Evolutionary conservation across 2,888 invertebrate species (phyloP).

Genomic region (Tetropium fuscum): DNA sequence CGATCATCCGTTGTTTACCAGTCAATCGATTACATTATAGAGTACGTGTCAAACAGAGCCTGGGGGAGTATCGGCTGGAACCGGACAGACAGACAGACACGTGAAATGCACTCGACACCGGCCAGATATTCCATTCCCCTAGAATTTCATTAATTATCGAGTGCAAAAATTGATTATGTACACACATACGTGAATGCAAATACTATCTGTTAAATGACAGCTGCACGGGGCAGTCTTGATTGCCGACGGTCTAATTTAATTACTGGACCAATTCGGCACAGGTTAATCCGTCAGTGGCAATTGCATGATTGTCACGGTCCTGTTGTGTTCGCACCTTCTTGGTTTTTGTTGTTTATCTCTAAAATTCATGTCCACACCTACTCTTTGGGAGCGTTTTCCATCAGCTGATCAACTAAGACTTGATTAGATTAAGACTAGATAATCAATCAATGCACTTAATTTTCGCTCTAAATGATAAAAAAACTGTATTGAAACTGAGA

Average conservation of each 20-base stretch:
- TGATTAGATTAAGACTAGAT: too few relatives aligned
- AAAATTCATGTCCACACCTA: too few relatives aligned
- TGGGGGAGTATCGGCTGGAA: constrained; percentile 12
- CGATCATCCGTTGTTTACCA: constrained; percentile 34
- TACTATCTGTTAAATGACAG: constrained; percentile 33
- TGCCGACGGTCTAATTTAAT: background rate
- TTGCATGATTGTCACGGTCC: too few relatives aligned
- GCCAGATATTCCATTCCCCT: constrained; percentile 14
- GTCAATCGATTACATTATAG: constrained; percentile 36
- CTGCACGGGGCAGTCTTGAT: constrained; percentile 32
- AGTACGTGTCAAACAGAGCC: constrained; percentile 38
- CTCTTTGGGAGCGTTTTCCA: too few relatives aligned
- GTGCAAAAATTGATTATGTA: constrained; percentile 38
- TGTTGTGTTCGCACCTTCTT: too few relatives aligned
- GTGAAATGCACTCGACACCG: constrained; percentile 21
- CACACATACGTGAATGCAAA: constrained; percentile 32
- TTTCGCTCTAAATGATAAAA: too few relatives aligned
- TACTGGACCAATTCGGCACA: background rate
- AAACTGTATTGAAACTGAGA: too few relatives aligned
- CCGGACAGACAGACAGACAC: constrained; percentile 4
- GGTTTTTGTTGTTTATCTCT: too few relatives aligned
- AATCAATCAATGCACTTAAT: too few relatives aligned
- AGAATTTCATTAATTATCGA: constrained; percentile 38
- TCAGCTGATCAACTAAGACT: too few relatives aligned
- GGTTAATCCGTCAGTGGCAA: background rate